Base-by-base conservation (phyloP, 2,888 invertebrate species). In the Agrotis ipsilon region DNA sequence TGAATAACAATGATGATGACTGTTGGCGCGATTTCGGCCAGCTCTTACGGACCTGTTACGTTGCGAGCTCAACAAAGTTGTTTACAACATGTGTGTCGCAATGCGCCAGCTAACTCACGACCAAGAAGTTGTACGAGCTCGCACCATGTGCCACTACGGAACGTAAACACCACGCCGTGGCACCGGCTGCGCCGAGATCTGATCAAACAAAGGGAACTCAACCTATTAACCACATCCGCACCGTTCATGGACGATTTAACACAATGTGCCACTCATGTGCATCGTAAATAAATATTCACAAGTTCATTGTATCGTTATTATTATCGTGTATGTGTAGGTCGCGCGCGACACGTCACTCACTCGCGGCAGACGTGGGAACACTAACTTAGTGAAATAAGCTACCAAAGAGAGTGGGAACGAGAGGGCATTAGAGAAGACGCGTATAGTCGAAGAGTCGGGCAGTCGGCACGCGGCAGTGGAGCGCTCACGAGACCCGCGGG, bases 311-410 rank as follows among this genome's bases (percentile, higher is more conserved):
- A 90, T 89, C 81, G 83, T 87, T 85, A 85, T 84, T 83, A 81
- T 88, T 88, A 88, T 80, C 75, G 80, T 63, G 79, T 75, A 80
- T 65, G 76, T 77, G 63, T 75, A 79, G 81, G 78, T 68, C 80
- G 84, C 89, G 88, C 90, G 89, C 91, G 88, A 89, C 91, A 87
- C 94, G 94, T 90, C 91, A 87, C 84, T 83, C 93, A 83, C 91
- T 87, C 91, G 86, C 94, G 92, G 84, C 90, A 80, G 89, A 83
- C 89, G 92, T 90, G 80, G 89, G 83, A 90, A 86, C 85, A 95
- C 95, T 95, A 94, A 94, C 87, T 93, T 92, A 90, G 90, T 87
- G 85, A 85, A 91, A 89, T 90, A 90, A 83, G 78, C 87, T 89
- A 92, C 54, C 60, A 89, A 90, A 88, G 88, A 90, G 91, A 90